Base-by-base conservation (phyloP, 2,113 vertebrate genomes). In the Electrona antarctica region DNA sequence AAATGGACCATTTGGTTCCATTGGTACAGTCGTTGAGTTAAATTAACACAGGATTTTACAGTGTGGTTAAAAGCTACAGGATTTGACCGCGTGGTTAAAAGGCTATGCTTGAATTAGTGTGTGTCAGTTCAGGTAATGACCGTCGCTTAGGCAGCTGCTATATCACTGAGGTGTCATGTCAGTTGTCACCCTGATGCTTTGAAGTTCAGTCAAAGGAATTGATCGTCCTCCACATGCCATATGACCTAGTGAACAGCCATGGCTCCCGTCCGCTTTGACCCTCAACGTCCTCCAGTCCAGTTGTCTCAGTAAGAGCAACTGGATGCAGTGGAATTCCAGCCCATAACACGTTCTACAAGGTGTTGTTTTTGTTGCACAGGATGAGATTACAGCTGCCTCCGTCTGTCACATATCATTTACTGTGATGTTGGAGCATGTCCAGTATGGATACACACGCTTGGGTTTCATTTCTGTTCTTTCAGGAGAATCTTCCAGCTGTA, bases 361-460 rank as follows among this genome's bases (percentile, higher is more conserved):
- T 81, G 79, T 69, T 72, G 14, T 15, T 77, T 79, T 79, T 75
- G 54, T 71, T 48, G 8, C 33, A 13, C 57, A 62, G 41, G 65
- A 63, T 73, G 9, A 70, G 71, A 79, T 68, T 73, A 65, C 74
- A 69, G 66, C 81, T 64, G 73, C 65, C 64, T 49, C 60, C 62
- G 67, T 77, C 21, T 69, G 41, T 7, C 62, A 21, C 28, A 14
- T 47, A 28, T 63, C n/a, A 75, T 66, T 56, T 71, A 15, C 21
- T 6, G 2, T 3, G 6, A 49, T 73, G 33, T 41, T 41, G 33
- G 33, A 41, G 33, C 33, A 41, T 41, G 33, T 41, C 33, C 33
- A 41, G 33, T 41, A 41, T 41, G 33, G 33, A 41, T 41, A 41
- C 33, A 41, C 33, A 41, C 33, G 33, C 33, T 41, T 41, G 33